Conservation (phyloP, 1,140 invertebrate species). For the Catajapyx aquilonaris region DNA sequence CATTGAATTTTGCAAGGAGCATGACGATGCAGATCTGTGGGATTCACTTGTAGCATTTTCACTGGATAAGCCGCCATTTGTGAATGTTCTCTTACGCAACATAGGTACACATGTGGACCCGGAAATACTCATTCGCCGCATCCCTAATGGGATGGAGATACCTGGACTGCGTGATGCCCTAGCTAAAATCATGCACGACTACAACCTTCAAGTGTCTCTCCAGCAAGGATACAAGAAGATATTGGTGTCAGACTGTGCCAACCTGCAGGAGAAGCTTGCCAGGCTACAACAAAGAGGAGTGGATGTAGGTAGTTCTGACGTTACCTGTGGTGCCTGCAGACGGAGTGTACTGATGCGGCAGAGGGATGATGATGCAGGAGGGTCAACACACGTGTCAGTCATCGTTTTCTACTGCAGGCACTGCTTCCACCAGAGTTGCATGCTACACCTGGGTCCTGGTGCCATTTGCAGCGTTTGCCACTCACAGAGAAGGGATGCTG, state of each 20-base stretch:
- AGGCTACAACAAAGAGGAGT: slow-evolving; percentile 54
- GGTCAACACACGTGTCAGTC: slow-evolving; percentile 22
- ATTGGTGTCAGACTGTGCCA: slow-evolving; percentile 69
- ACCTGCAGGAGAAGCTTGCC: slow-evolving; percentile 62
- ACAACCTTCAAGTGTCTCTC: slow-evolving; percentile 74
- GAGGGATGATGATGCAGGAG: background rate
- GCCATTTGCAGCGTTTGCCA: too few species aligned
- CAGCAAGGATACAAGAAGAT: slow-evolving; percentile 77
- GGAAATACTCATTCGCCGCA: slow-evolving; percentile 60
- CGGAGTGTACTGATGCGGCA: slow-evolving; percentile 4
- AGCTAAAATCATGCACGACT: slow-evolving; percentile 89
- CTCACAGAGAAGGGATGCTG: too few species aligned
- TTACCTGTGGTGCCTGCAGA: background rate
- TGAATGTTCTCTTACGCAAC: slow-evolving; percentile 51
- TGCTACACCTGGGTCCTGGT: too few species aligned
- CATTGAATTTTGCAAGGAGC: slow-evolving; percentile 91
- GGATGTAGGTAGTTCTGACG: slow-evolving; percentile 30
- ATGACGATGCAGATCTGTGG: slow-evolving; percentile 88
- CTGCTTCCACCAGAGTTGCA: slow-evolving; percentile 67
- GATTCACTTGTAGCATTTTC: slow-evolving; percentile 78
- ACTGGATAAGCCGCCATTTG: slow-evolving; percentile 62
- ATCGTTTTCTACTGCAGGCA: slow-evolving; percentile 75
- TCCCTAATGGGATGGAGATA: slow-evolving; percentile 62
- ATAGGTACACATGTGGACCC: slow-evolving; percentile 84
- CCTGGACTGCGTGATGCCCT: slow-evolving; percentile 74